phyloP scores from a whole-genome alignment of 2,797 vertebrate species.

The Melopsittacus undulatus region DNA sequence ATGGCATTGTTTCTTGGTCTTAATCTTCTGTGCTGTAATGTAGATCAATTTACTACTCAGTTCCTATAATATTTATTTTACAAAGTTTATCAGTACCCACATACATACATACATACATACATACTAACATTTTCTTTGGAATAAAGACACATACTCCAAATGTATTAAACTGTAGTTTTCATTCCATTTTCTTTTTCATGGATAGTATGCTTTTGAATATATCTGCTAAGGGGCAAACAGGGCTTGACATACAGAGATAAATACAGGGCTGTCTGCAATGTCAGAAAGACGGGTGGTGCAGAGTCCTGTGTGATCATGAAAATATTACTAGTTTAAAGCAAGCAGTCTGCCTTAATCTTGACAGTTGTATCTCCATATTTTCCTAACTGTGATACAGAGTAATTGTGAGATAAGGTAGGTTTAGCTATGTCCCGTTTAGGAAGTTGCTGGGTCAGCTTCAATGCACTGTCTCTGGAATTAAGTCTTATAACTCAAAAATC shows the following conservation, averaged over 20 bases:
- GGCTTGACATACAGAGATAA: background rate
- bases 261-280: background rate
- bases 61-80: background rate
- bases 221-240: background rate
- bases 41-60: background rate
- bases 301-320: background rate
- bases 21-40: background rate
- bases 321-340: background rate
- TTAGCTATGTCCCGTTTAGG: background rate
- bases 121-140: background rate
- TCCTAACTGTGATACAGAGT: background rate
- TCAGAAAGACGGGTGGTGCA: background rate
- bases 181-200: background rate
- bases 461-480: background rate
- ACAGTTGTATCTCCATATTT: background rate
- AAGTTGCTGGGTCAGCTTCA: background rate
- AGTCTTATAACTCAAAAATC: background rate
- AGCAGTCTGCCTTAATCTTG: background rate
- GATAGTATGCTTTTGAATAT: background rate
- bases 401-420: background rate
- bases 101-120: background rate
- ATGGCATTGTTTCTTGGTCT: background rate
- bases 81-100: background rate
- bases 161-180: background rate
- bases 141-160: background rate